Conservation (phyloP, 1,140 invertebrate genomes). For the Oscheius sp. region DNA sequence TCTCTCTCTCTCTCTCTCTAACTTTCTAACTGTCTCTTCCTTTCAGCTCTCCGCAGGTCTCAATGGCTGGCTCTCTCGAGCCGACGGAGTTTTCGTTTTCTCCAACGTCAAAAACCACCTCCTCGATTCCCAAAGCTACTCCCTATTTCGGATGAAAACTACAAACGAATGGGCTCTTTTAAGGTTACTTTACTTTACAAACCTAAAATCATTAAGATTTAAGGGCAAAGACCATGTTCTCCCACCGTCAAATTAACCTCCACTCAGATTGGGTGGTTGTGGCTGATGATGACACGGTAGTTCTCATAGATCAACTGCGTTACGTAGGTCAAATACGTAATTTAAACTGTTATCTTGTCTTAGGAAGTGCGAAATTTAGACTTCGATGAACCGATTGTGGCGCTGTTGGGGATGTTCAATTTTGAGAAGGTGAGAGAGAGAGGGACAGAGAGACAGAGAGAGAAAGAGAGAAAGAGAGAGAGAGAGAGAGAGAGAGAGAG, state of each 20-base stretch:
- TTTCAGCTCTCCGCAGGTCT: no score
- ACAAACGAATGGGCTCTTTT: not conserved
- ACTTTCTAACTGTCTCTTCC: no score
- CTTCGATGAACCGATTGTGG: not conserved
- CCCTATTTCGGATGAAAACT: not conserved
- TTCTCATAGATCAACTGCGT: not conserved
- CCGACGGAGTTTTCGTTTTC: no score
- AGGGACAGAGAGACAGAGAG: no score
- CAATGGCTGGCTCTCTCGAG: no score
- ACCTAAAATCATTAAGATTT: not conserved
- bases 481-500: no score
- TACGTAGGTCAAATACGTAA: no score
- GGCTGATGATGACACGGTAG: not conserved
- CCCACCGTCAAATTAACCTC: not conserved
- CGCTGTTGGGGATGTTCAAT: not conserved
- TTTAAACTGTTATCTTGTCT: no score
- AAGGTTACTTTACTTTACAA: not conserved
- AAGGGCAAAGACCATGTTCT: not conserved
- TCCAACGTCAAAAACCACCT: no score
- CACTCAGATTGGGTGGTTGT: not conserved
- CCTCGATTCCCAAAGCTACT: no score
- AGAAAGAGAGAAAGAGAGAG: no score
- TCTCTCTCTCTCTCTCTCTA: no score
- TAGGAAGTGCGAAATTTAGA: not conserved
- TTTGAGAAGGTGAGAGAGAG: conserved; percentile 7